Percentiles rank a stretch among this genome's conserved stretches.
Conservation (phyloP, 2,113 vertebrate species). For the Trematomus loennbergii region DNA sequence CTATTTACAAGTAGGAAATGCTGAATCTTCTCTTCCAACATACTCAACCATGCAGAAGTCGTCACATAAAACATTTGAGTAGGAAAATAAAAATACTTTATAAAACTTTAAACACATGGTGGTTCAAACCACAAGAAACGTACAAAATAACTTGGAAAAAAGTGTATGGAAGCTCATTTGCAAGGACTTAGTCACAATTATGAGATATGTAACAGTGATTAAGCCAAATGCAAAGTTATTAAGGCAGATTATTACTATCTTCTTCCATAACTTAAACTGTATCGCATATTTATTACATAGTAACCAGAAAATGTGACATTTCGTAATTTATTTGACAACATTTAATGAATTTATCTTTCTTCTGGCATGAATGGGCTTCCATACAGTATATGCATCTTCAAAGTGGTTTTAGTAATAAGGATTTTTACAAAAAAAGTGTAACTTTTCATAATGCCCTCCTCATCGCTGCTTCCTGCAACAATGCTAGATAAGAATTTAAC, state of each 20-base stretch:
- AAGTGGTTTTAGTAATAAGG: neutral
- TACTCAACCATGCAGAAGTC: conserved; percentile 9
- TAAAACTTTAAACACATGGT: neutral
- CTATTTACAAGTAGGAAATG: conserved; percentile 68
- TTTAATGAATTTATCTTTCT: neutral
- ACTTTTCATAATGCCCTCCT: conserved; percentile 24
- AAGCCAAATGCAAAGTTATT: neutral
- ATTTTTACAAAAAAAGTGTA: neutral
- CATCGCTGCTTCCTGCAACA: conserved; percentile 15
- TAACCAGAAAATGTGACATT: neutral
- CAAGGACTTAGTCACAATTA: neutral
- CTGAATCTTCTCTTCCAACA: conserved; percentile 35
- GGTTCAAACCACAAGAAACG: neutral
- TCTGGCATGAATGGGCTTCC: neutral
- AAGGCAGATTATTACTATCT: too few relatives aligned
- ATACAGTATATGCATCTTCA: neutral
- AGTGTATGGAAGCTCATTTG: neutral
- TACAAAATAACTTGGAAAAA: neutral
- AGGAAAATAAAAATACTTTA: conserved; percentile 7
- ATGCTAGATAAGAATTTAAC: conserved; percentile 22
- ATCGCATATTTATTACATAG: neutral
- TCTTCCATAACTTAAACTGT: too few relatives aligned
- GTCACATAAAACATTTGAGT: neutral
- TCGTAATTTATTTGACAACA: neutral
- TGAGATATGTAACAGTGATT: neutral